phyloP scores from a whole-genome alignment of 2,113 vertebrate genomes.

The Lipophrys pholis region DNA sequence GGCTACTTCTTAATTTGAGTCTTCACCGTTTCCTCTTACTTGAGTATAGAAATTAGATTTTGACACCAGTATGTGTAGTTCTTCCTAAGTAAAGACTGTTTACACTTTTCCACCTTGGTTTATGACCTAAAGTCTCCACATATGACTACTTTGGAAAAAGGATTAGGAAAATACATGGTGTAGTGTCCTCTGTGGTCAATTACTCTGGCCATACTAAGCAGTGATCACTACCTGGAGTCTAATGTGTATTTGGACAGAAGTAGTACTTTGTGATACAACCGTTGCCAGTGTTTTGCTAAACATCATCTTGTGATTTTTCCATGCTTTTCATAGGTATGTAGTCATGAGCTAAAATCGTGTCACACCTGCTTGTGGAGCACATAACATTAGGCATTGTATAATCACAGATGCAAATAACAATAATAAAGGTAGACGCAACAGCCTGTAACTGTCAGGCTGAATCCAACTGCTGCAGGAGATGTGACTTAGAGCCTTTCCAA shows the following conservation, averaged over 20 bases:
- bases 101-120: not conserved
- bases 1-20: no score
- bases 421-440: constrained; percentile 73
- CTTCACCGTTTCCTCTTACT: no score
- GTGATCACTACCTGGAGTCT: constrained; percentile 51
- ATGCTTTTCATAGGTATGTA: constrained; percentile 37
- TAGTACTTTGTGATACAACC: constrained; percentile 29
- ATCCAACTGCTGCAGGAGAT: constrained; percentile 70
- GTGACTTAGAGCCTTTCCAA: constrained; percentile 76
- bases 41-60: no score
- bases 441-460: constrained; percentile 70
- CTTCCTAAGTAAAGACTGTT: no score
- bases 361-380: constrained; percentile 57
- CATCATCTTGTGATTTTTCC: constrained; percentile 31
- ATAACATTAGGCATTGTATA: constrained; percentile 57
- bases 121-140: constrained; percentile 16
- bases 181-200: constrained; percentile 26
- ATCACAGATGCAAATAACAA: constrained; percentile 77
- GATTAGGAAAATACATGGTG: constrained; percentile 42
- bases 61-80: no score
- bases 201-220: constrained; percentile 13
- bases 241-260: constrained; percentile 23
- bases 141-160: constrained; percentile 31
- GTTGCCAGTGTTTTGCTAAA: not conserved
- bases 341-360: constrained; percentile 46